Base-by-base conservation (phyloP, 2,888 invertebrate genomes). In the Crocallis elinguaria region DNA sequence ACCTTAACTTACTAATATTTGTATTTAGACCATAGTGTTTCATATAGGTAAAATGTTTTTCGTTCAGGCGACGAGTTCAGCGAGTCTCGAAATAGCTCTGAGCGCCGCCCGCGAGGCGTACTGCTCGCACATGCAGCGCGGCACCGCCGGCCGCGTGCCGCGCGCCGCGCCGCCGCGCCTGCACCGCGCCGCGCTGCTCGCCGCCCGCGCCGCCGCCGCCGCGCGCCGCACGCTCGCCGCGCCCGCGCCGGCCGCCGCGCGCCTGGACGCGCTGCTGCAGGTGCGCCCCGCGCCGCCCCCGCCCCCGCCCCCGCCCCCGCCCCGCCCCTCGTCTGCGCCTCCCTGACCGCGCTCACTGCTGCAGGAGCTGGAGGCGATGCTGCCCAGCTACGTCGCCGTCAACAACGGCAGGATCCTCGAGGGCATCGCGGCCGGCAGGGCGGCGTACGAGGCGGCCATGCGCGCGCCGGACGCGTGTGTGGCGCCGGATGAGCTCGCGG, bases 151-250 rank as follows among this genome's bases (percentile, higher is more conserved):
- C 14, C n/a, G 33, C 35, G 29, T 39, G 48, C 23, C 35, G 7
- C 39, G 49, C 41, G 49, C 6, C 12, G 23, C 19, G 11, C n/a
- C 25, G 52, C 36, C 41, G 25, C 37, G 17, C 6, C 14, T 4
- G 63, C 95, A 96, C 65, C 94, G 95, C 19, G 48, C 37, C 11
- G 46, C 53, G 37, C 76, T 93, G 43, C 77, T 71, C 57, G 17
- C 21, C n/a, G 62, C 62, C 11, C 35, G 43, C n/a, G 14, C 14
- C 2, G 69, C 75, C 63, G 99, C 99, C 87, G 92, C 46, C 86
- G 92, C 46, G 42, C 41, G 41, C 8, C 21, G 33, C 30, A 42
- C 27, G 17, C 13, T 27, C 45, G 45, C 32, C 7, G 11, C 35
- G 27, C 25, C 32, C 23, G 30, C 12, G 0, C n/a, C 30, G 19